Evolutionary conservation across 53 echinoderm and acorn worm species (phyloP).

Genomic region (Luidia sarsii): DNA sequence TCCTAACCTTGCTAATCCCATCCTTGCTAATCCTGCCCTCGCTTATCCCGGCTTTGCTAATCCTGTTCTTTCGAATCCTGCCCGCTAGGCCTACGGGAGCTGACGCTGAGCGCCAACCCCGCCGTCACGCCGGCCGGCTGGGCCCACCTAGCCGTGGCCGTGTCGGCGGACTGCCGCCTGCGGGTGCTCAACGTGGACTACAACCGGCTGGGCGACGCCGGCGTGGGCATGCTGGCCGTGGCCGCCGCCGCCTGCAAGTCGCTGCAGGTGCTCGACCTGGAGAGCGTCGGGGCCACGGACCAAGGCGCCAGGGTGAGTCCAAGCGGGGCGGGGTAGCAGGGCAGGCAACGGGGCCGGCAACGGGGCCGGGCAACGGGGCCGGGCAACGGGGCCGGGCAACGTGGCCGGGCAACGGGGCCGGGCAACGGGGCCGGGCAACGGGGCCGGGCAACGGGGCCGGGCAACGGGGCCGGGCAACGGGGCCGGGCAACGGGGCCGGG

Average conservation of each 20-base stretch:
- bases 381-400: no score
- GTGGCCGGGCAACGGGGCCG: no score
- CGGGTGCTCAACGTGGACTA: constrained; percentile 64
- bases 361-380: no score
- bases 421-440: no score
- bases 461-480: no score
- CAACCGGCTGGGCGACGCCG: constrained; percentile 65
- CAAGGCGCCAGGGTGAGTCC: constrained; percentile 63
- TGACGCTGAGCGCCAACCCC: constrained; percentile 65
- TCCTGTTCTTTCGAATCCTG: no score
- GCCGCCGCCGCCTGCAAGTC: constrained; percentile 64
- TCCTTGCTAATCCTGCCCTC: no score
- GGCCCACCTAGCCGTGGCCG: constrained; percentile 62
- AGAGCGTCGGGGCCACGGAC: constrained; percentile 62
- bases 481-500: no score
- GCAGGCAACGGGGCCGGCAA: no score
- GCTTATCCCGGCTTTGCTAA: no score
- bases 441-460: no score
- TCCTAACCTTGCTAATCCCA: no score
- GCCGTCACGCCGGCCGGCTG: constrained; percentile 55
- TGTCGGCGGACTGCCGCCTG: constrained; percentile 35
- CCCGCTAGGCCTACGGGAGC: constrained; percentile 52
- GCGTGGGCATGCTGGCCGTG: constrained; percentile 62
- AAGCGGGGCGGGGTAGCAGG: neutral
- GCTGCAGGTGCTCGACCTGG: constrained; percentile 55